Evolutionary conservation across 2,113 vertebrate genomes (phyloP).

Genomic region (Nansenia antarctica): DNA sequence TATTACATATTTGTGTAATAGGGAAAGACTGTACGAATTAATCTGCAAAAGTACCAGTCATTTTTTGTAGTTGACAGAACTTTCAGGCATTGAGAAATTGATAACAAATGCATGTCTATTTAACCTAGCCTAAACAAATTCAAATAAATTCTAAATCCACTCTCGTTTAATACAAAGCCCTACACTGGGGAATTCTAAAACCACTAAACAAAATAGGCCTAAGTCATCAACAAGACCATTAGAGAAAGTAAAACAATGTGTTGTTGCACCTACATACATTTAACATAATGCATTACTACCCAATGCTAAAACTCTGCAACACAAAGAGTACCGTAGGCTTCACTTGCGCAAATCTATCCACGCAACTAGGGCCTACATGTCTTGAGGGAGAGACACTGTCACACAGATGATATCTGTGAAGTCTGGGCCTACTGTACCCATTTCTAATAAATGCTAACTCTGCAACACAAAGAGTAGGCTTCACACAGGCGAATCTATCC

Average conservation of each 20-base stretch:
- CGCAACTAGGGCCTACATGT: slow-evolving; percentile 18
- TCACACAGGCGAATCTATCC: slow-evolving; percentile 35
- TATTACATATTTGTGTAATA: background rate
- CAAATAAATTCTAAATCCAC: no score
- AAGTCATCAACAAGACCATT: background rate
- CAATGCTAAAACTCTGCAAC: no score
- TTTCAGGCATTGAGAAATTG: no score
- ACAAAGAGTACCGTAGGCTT: slow-evolving; percentile 21
- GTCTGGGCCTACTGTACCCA: background rate
- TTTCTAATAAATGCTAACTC: no score
- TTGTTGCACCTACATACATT: background rate
- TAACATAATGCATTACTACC: no score
- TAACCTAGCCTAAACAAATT: no score
- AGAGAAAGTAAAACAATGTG: background rate
- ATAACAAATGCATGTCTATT: no score
- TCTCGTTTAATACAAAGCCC: background rate
- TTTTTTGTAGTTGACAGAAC: background rate
- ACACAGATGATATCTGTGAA: slow-evolving; percentile 47
- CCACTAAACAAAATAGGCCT: background rate
- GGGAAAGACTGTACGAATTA: background rate
- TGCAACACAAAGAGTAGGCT: slow-evolving; percentile 15
- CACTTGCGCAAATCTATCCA: slow-evolving; percentile 36
- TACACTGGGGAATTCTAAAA: background rate
- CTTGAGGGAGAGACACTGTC: slow-evolving; percentile 24
- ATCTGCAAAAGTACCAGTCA: background rate